A percentile compares a stretch with the other conserved stretches of the same genome.
phyloP scores from a whole-genome alignment of 2,888 invertebrate species.

The Noctuana brunneofusca region DNA sequence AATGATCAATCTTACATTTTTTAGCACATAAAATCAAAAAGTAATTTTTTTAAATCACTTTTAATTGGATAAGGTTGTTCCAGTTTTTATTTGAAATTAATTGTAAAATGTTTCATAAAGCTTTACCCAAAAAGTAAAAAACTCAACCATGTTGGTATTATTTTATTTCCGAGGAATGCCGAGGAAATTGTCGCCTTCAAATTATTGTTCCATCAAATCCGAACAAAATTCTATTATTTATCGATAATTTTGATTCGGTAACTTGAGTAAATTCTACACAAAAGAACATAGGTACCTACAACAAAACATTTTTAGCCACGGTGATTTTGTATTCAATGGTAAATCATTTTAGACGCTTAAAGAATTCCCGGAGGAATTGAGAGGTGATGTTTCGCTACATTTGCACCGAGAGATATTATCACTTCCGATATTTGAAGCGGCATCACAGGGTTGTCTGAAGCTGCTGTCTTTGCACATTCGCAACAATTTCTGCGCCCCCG shows the following conservation, averaged over 20 bases:
- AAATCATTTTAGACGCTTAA: constrained; percentile 88
- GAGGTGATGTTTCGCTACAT: constrained; percentile 98
- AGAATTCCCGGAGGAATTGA: constrained; percentile 97
- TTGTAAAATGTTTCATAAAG: too few relatives aligned
- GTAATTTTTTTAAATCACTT: neutral
- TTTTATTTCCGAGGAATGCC: neutral
- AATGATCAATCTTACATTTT: neutral
- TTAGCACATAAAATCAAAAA: neutral
- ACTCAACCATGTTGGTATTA: neutral
- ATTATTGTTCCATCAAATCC: constrained; percentile 3
- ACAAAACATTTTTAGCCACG: neutral
- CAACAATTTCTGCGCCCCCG: constrained; percentile 97
- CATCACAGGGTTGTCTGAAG: constrained; percentile 97
- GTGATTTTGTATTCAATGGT: constrained; percentile 33
- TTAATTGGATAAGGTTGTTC: too few relatives aligned
- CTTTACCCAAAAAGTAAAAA: too few relatives aligned
- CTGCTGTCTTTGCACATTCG: constrained; percentile 95
- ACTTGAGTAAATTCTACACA: constrained; percentile 7
- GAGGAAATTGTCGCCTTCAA: neutral
- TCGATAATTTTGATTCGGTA: constrained; percentile 11
- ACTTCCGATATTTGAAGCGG: constrained; percentile 96
- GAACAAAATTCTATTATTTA: neutral
- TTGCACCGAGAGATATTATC: constrained; percentile 96
- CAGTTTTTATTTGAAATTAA: too few relatives aligned
- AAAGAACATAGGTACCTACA: constrained; percentile 1